Percentiles rank a stretch among this genome's conserved stretches.
Evolutionary conservation across 2,888 invertebrate species (phyloP).

Genomic region (Ramazzottius varieornatus): DNA sequence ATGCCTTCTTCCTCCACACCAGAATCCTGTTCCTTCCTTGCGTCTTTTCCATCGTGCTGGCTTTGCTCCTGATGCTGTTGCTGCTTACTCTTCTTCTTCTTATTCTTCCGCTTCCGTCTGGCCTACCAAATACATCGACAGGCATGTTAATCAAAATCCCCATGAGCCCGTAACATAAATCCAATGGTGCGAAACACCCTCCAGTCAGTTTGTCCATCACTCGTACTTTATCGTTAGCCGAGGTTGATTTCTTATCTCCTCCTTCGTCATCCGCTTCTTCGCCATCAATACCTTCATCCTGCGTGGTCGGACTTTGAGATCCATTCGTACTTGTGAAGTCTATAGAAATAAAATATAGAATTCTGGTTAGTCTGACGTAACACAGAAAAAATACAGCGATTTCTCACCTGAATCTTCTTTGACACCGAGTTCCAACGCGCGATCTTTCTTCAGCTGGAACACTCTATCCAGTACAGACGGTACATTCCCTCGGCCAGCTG

Average conservation of each 20-base stretch:
- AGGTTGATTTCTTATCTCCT: too few relatives aligned
- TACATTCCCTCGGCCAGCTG: neutral
- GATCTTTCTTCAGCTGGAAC: neutral
- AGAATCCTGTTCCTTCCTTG: neutral
- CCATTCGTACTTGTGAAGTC: neutral
- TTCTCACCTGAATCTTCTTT: neutral
- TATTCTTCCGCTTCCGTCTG: neutral
- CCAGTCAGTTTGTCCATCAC: too few relatives aligned
- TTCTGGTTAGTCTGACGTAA: neutral
- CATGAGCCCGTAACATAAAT: too few relatives aligned
- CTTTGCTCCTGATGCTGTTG: too few relatives aligned
- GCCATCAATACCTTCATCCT: neutral
- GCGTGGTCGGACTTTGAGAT: neutral
- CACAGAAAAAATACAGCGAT: neutral
- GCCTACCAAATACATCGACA: too few relatives aligned
- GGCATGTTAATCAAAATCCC: too few relatives aligned
- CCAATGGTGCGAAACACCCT: too few relatives aligned
- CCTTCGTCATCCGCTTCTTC: neutral
- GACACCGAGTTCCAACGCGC: neutral
- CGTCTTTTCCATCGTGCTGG: too few relatives aligned
- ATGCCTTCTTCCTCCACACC: neutral
- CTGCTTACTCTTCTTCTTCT: neutral
- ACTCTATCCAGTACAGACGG: neutral
- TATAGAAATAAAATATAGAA: neutral
- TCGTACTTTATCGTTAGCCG: neutral